Evolutionary conservation across 2,888 invertebrate species (phyloP), one percentile per base, ranked within the genome.

Genomic region (Dione vanillae): DNA sequence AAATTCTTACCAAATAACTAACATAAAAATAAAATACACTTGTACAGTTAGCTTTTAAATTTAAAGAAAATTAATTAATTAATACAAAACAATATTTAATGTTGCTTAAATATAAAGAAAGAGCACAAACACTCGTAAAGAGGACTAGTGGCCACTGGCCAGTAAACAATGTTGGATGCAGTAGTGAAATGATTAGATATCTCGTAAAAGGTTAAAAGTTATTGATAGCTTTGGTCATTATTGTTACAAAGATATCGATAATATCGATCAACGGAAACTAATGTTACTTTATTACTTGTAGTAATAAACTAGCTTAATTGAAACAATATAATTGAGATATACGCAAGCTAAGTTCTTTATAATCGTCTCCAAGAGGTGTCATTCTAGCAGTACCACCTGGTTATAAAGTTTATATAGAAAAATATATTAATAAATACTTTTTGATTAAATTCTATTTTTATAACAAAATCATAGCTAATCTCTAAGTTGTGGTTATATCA

Each of bases 201-300:
- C 56, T 56, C 11, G 37, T 0, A 40, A 40, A 56, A 56, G 56
- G 56, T 56, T 40, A 56, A 54, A 56, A 56, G 56, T 56, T 16
- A 37, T 11, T 40, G 56, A 56, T 56, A 40, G 11, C 54, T 19
- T 10, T 11, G 56, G 56, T 40, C 9, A 16, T 56, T 11, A 16
- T 11, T 19, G 16, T 16, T 37, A 10, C 56, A 56, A 56, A 56
- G 16, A 56, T 0, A 37, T 11, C 11, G 2, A 37, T 16, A 56
- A 40, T 11, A 16, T 16, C 1, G 10, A 56, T 56, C 16, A 7
- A 56, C 19, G 16, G 37, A 56, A 40, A 16, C 11, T 11, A 16
- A 16, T 16, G 16, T 11, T 40, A 56, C 16, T 37, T 12, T 12
- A 20, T 11, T 40, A 11, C n/a, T 0, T n/a, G n/a, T n/a, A n/a